These are phyloP conservation scores for Catamblyrhynchus diadema DNA, from an alignment of 2,797 vertebrate species.

Conservation along the genomic window DNA sequence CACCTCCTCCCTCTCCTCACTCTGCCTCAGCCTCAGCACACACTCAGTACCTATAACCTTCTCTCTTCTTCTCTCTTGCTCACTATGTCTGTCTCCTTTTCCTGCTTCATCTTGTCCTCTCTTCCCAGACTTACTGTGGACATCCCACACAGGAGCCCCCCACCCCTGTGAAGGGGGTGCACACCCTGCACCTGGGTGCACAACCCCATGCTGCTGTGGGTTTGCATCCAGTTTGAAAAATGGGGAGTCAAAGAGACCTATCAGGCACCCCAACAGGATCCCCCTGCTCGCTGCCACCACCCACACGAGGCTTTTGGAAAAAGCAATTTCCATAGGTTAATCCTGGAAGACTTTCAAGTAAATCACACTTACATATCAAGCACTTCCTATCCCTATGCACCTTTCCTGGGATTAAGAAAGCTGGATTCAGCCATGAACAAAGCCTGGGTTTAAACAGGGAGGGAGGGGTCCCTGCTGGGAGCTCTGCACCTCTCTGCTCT, in stretches of 20 bases:
- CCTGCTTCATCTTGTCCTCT: not conserved
- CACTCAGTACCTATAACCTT: not conserved
- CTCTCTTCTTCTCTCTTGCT: not conserved
- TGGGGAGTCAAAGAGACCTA: accelerated
- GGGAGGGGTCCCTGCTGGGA: not conserved
- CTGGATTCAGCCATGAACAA: not conserved
- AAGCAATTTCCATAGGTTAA: not conserved
- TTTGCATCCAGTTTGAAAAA: not conserved
- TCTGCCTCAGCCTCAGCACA: not conserved
- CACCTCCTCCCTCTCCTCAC: not conserved
- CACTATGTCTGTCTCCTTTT: not conserved
- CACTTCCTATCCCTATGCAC: not conserved
- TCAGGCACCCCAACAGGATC: not conserved
- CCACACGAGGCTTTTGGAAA: not conserved
- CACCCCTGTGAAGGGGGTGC: accelerated
- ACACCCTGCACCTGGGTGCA: not conserved
- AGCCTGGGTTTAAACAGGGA: not conserved
- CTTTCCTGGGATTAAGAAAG: not conserved
- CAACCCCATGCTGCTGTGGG: not conserved
- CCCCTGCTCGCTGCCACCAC: accelerated
- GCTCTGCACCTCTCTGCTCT: not conserved
- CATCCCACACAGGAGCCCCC: not conserved
- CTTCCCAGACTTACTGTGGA: not conserved
- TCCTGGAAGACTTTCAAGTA: not conserved
- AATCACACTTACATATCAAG: not conserved